Evolutionary conservation across 2,888 invertebrate genomes (phyloP).

Genomic region (Xestia ashworthii): DNA sequence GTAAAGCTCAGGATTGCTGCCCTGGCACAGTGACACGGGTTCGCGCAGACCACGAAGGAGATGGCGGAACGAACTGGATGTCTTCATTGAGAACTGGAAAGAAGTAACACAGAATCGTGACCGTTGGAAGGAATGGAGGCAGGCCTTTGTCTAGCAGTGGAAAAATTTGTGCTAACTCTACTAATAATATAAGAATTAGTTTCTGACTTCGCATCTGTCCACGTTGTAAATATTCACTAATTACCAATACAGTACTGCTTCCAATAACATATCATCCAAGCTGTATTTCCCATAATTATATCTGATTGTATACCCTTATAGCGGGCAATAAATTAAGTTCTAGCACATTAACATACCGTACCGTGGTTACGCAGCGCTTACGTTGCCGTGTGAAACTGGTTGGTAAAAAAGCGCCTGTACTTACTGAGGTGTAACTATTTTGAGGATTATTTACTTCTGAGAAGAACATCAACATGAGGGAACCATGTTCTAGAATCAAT

Average conservation of each 20-base stretch:
- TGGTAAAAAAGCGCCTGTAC: background rate
- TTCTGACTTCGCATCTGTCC: background rate
- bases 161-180: no score
- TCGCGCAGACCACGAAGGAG: no score
- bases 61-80: no score
- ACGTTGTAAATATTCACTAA: background rate
- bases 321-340: constrained; percentile 51
- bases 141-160: no score
- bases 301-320: constrained; percentile 40
- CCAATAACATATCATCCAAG: constrained; percentile 19
- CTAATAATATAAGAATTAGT: background rate
- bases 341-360: constrained; percentile 46
- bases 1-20: no score
- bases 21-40: no score
- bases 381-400: constrained; percentile 54
- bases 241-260: background rate
- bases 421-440: constrained; percentile 24
- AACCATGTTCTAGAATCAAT: background rate
- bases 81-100: no score
- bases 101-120: no score
- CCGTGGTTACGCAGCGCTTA: constrained; percentile 48
- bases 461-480: background rate
- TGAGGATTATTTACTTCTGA: background rate
- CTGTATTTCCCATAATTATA: constrained; percentile 34
- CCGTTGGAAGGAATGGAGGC: no score